Evolutionary conservation across 2,113 vertebrate species (phyloP).

Genomic region (Corythornis cristatus): DNA sequence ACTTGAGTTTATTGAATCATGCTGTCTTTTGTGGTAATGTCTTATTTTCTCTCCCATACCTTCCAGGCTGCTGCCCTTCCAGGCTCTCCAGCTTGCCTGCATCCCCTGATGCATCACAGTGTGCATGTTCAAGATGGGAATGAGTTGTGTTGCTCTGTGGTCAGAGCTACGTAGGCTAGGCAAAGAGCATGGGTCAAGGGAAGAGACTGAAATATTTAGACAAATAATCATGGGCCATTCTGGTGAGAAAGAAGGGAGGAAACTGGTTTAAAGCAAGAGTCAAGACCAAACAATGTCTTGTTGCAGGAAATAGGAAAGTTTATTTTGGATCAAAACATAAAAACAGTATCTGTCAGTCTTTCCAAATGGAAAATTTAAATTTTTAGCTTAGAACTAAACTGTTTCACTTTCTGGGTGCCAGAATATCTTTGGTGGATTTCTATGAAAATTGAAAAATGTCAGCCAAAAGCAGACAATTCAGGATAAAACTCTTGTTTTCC

Average conservation of each 20-base stretch:
- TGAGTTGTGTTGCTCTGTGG: neutral
- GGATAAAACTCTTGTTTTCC: neutral
- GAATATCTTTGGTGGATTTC: neutral
- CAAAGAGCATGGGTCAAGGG: neutral
- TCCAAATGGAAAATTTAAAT: neutral
- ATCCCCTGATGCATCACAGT: neutral
- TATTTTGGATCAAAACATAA: conserved; percentile 4
- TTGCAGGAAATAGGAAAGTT: neutral
- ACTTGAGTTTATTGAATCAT: neutral
- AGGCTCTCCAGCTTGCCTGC: neutral
- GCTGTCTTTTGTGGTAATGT: neutral
- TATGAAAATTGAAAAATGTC: neutral
- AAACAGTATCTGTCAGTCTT: neutral
- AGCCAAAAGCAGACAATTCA: neutral
- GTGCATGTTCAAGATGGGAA: neutral
- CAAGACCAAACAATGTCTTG: neutral
- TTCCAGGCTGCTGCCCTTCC: neutral
- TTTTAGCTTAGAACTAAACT: neutral
- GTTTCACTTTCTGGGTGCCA: neutral
- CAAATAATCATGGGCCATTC: neutral
- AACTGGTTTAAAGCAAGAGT: neutral
- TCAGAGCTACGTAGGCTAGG: neutral
- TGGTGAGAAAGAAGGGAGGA: neutral
- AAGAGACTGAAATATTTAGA: neutral
- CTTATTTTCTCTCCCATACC: neutral